Base-by-base conservation (phyloP, 53 echinoderm and acorn worm species). In the Holothuria leucospilota region DNA sequence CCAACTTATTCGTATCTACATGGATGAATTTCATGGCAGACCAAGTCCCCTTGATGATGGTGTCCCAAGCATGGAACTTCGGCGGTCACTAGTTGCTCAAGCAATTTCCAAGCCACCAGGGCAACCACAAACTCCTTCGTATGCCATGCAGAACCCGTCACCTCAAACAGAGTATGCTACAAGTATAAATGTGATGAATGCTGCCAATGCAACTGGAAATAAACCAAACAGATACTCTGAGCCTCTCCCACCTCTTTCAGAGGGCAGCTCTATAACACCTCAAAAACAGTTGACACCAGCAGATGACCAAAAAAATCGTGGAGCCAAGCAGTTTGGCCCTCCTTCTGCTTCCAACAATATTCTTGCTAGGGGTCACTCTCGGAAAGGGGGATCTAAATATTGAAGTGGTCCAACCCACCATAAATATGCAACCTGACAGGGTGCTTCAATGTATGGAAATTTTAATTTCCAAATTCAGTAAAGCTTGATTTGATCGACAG, bases 121-220 rank as follows among this genome's bases (percentile, higher is more conserved):
- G 52, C 49, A 26, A 21, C 21, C 49, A 16, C 51, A 49, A 3
- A 49, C 51, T 75, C 23, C 51, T 51, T 52, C 49, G 8, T 26
- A 56, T 56, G 56, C 56, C 56, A 18, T 56, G 18, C 56, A 15
- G 18, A 18, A 18, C 56, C 56, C 56, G 0, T 56, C 18, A 18
- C 56, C 56, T 21, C 41, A 39, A 70, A n/a, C 72, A 18, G 75
- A 49, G n/a, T 75, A 75, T 75, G 75, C 75, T n/a, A 75, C 75
- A 0, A 49, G 49, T 25, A 23, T 75, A 23, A 39, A 75, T 16
- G 27, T 75, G 51, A 21, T 21, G 51, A 26, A 75, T 52, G 0
- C 72, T 34, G 25, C 12, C 2, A 42, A 52, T 23, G 75, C 23
- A 49, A 18, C 23, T 23, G 28, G 49, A 25, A 42, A 23, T 20